These are phyloP conservation scores for Crematogaster levior DNA, from an alignment of 2,888 invertebrate species.

Conservation along the genomic window DNA sequence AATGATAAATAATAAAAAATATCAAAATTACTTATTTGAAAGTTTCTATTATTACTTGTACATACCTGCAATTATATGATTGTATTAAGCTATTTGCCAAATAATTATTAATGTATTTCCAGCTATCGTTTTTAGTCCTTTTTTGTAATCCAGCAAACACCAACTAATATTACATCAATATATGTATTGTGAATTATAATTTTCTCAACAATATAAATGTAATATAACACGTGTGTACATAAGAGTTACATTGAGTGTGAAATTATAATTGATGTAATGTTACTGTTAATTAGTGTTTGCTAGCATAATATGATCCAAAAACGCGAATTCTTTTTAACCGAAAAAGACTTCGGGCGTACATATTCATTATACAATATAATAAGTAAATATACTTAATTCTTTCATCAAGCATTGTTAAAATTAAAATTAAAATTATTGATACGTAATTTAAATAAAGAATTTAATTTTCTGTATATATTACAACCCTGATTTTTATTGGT, in stretches of 20 bases:
- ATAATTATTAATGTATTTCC: not conserved
- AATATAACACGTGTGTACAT: no score
- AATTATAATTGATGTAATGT: no score
- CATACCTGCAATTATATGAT: no score
- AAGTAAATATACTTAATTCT: not conserved
- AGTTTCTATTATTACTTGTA: no score
- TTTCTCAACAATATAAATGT: no score
- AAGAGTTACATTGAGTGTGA: no score
- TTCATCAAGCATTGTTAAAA: not conserved
- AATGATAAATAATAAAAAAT: slow-evolving; percentile 1
- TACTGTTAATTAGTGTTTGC: no score
- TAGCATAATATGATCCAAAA: not conserved
- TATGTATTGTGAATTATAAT: no score
- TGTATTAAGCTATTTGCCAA: not conserved
- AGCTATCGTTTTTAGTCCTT: not conserved
- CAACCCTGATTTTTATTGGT: not conserved
- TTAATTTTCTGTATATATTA: not conserved
- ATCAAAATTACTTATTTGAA: not conserved
- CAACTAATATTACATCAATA: no score
- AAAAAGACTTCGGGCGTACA: not conserved
- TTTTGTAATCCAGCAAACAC: no score
- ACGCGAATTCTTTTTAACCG: not conserved
- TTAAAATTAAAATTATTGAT: not conserved
- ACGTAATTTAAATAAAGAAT: not conserved
- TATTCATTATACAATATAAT: not conserved